These are phyloP conservation scores for Holothuria glaberrima DNA, from an alignment of 35 echinoderm and acorn worm genomes.

Conservation along the genomic window DNA sequence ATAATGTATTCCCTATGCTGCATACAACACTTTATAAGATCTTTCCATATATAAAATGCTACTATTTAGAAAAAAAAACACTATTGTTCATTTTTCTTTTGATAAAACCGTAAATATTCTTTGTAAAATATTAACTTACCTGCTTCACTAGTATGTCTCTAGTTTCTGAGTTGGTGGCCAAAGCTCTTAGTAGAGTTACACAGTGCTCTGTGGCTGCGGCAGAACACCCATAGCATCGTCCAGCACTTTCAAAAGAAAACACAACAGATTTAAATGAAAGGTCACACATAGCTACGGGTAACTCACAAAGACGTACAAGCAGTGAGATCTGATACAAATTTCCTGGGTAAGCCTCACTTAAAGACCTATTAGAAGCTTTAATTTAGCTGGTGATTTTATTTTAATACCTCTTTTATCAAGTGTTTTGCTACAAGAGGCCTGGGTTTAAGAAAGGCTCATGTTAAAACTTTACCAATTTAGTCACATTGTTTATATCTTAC, in stretches of 20 bases:
- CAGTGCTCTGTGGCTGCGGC: slow-evolving; percentile 98
- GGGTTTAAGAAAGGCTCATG: no score
- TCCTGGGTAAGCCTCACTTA: no score
- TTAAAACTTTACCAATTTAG: no score
- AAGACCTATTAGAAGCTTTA: neutral
- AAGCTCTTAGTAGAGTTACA: slow-evolving; percentile 92
- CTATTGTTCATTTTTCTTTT: neutral
- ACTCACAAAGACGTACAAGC: neutral
- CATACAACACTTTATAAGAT: no score
- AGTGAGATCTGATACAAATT: neutral
- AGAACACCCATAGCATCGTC: slow-evolving; percentile 92
- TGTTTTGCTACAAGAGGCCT: no score
- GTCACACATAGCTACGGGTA: neutral
- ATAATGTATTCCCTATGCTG: no score
- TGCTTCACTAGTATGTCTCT: slow-evolving; percentile 90
- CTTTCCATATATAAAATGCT: no score
- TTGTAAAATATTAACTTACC: slow-evolving; percentile 39
- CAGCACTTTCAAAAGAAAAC: slow-evolving; percentile 46
- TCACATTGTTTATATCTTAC: no score
- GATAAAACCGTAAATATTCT: neutral
- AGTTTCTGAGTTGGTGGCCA: slow-evolving; percentile 89
- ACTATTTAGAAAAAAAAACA: neutral
- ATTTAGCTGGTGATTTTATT: neutral
- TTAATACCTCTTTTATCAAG: neutral
- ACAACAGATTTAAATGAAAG: neutral